Evolutionary conservation across 2,888 invertebrate species (phyloP).

Genomic region (Gonocerus acuteangulatus): DNA sequence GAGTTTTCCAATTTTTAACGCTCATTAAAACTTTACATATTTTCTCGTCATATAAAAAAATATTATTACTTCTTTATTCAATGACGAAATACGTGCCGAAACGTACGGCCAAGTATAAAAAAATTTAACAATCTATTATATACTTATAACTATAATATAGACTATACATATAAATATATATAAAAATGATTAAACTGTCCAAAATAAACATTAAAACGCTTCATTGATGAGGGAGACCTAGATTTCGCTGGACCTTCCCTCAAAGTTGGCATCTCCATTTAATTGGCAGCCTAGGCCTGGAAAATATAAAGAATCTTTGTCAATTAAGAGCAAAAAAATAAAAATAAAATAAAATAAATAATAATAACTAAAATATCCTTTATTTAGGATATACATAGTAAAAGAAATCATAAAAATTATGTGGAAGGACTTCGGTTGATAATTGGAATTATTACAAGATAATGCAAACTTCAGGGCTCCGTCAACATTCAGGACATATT

Average conservation of each 20-base stretch:
- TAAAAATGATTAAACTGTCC: slow-evolving; percentile 13
- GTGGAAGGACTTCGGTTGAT: no score
- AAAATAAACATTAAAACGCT: slow-evolving; percentile 3
- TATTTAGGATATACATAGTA: no score
- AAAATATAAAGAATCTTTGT: no score
- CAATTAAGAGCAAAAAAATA: no score
- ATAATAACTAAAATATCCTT: no score
- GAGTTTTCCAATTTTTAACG: not conserved
- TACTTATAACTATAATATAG: slow-evolving; percentile 8
- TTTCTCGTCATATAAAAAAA: slow-evolving; percentile 15
- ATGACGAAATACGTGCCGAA: slow-evolving; percentile 5
- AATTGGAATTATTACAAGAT: no score
- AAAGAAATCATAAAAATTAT: no score
- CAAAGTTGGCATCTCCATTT: slow-evolving; percentile 12
- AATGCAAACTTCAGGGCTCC: no score
- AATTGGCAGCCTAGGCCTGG: slow-evolving; percentile 6
- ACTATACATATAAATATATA: slow-evolving; percentile 17
- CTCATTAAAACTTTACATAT: not conserved
- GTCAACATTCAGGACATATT: no score
- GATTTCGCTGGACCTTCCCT: slow-evolving; percentile 19
- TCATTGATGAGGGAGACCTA: slow-evolving; percentile 1
- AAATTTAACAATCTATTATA: slow-evolving; percentile 13
- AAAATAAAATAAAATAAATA: no score
- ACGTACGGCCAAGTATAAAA: slow-evolving; percentile 12
- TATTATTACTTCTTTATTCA: slow-evolving; percentile 9